Evolutionary conservation across 2,113 vertebrate genomes (phyloP).

Genomic region (Edolisoma coerulescens): DNA sequence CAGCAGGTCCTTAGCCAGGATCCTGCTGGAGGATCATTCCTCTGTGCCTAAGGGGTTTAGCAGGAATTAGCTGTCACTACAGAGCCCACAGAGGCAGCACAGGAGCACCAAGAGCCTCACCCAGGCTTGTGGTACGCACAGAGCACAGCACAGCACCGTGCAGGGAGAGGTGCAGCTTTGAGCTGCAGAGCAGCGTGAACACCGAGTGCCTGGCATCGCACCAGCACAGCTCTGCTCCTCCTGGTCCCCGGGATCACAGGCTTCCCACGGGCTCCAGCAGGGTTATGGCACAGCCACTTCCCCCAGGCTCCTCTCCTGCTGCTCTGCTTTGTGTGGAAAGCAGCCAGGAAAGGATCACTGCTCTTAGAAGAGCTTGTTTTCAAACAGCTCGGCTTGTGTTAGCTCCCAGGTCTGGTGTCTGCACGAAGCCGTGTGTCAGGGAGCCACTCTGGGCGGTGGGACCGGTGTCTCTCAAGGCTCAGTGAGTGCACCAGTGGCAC

Average conservation of each 20-base stretch:
- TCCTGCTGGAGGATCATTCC: background rate
- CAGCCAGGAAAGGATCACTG: background rate
- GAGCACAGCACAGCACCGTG: background rate
- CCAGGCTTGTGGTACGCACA: background rate
- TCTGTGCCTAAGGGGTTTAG: background rate
- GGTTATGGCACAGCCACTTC: background rate
- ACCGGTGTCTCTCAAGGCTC: background rate
- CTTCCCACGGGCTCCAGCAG: background rate
- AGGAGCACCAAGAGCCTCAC: background rate
- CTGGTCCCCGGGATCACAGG: background rate
- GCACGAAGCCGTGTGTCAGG: background rate
- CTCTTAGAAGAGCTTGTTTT: background rate
- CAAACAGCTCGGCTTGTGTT: background rate
- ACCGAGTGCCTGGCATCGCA: accelerated
- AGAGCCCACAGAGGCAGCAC: background rate
- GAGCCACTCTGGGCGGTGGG: background rate
- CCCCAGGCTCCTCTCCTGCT: background rate
- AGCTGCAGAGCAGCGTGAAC: background rate
- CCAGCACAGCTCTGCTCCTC: background rate
- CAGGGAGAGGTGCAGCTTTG: background rate
- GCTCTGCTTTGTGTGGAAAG: background rate
- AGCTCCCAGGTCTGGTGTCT: background rate
- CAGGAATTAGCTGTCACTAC: background rate
- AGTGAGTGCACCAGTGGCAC: background rate
- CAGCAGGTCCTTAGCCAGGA: background rate